Conservation (phyloP, 2,888 invertebrate genomes). For the Eupsilia transversa region DNA sequence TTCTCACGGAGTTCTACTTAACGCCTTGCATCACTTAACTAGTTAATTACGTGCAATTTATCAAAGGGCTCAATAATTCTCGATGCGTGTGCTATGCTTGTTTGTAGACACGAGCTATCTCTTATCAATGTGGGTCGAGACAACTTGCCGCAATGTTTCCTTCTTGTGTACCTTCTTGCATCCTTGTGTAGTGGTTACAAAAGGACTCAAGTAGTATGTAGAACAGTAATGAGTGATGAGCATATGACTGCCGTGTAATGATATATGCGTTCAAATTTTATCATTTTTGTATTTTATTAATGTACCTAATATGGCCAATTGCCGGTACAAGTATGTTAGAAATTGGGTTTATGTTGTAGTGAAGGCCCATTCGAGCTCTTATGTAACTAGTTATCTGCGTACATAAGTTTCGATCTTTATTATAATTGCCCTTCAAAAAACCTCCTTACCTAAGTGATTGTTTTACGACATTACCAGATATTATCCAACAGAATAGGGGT, state of each 20-base stretch:
- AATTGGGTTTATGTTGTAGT: too few species aligned
- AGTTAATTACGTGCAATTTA: conserved; percentile 61
- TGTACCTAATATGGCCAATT: too few species aligned
- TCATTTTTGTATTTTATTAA: too few species aligned
- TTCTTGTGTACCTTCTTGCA: conserved; percentile 70
- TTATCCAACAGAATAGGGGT: conserved; percentile 5
- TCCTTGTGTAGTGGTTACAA: conserved; percentile 60
- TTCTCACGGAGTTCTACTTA: conserved; percentile 33
- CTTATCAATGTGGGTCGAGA: conserved; percentile 87
- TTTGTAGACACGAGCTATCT: conserved; percentile 78
- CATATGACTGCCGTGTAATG: background rate
- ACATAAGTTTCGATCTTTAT: conserved; percentile 7
- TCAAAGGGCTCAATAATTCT: conserved; percentile 73
- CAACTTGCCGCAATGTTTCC: conserved; percentile 84
- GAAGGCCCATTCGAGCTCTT: background rate
- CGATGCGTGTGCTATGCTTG: conserved; percentile 69
- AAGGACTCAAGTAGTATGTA: conserved; percentile 23
- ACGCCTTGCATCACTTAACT: conserved; percentile 42
- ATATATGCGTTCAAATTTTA: too few species aligned
- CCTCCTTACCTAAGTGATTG: conserved; percentile 19
- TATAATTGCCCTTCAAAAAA: conserved; percentile 26
- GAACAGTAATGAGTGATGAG: background rate
- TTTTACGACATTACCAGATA: conserved; percentile 22
- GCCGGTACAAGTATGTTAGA: too few species aligned
- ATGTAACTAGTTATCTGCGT: background rate